These are phyloP conservation scores for Otus scops DNA, from an alignment of 2,797 vertebrate species.

Conservation along the genomic window DNA sequence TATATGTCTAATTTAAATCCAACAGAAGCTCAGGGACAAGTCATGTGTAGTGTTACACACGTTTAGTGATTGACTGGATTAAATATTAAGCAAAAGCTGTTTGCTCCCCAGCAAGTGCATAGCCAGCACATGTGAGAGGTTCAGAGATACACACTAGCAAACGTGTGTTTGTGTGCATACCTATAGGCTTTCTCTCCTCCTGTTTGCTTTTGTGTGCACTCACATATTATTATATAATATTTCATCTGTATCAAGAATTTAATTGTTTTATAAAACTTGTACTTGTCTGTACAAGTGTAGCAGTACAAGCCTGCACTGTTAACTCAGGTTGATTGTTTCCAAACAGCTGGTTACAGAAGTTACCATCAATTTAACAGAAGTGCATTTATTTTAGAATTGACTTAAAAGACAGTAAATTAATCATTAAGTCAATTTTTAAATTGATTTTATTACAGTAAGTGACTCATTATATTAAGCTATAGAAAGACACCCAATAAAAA, in stretches of 20 bases:
- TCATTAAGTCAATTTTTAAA: constrained; percentile 48
- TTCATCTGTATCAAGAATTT: background rate
- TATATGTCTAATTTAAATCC: background rate
- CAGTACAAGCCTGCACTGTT: background rate
- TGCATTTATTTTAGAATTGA: constrained; percentile 23
- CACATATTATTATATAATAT: background rate
- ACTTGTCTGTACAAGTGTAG: background rate
- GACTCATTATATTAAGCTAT: constrained; percentile 5
- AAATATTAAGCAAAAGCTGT: background rate
- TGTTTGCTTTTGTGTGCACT: background rate
- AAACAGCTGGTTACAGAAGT: background rate
- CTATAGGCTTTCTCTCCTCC: background rate
- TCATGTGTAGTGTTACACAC: fast-evolving
- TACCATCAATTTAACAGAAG: background rate
- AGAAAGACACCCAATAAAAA: background rate
- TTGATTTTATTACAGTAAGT: constrained; percentile 22
- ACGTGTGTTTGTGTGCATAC: background rate
- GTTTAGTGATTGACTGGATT: background rate
- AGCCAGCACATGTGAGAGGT: fast-evolving
- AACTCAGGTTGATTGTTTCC: background rate
- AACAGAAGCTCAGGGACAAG: background rate
- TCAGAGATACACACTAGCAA: background rate
- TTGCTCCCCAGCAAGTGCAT: background rate
- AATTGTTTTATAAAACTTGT: background rate
- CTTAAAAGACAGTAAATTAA: constrained; percentile 35